These are phyloP conservation scores for Danaus chrysippus DNA, from an alignment of 2,888 invertebrate species.

Conservation along the genomic window DNA sequence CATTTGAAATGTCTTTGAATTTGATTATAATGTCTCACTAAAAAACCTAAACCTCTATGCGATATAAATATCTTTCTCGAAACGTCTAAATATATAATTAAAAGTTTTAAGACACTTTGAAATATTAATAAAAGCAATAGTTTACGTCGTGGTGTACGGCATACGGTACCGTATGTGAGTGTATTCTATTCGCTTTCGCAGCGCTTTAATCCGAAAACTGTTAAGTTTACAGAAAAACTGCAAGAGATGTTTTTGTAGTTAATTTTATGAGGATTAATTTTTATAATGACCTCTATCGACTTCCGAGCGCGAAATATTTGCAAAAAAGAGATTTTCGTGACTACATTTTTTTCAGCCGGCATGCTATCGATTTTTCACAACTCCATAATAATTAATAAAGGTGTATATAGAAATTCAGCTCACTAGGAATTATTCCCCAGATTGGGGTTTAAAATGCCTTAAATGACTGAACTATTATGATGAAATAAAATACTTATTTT, in stretches of 20 bases:
- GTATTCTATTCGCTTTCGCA: too few species aligned
- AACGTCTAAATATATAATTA: too few species aligned
- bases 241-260: background rate
- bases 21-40: too few species aligned
- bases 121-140: too few species aligned
- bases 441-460: background rate
- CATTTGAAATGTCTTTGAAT: too few species aligned
- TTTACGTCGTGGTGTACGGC: too few species aligned
- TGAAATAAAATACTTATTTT: too few species aligned
- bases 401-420: constrained; percentile 19
- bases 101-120: too few species aligned
- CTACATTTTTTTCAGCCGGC: constrained; percentile 6
- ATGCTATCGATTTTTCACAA: constrained; percentile 22
- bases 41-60: too few species aligned
- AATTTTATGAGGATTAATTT: background rate
- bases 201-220: too few species aligned
- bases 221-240: background rate
- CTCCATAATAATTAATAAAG: constrained; percentile 21
- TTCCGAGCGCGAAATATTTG: background rate
- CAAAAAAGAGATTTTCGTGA: background rate
- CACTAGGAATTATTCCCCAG: constrained; percentile 19
- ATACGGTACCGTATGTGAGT: too few species aligned
- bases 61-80: too few species aligned
- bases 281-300: background rate
- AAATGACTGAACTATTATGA: background rate